A percentile compares a stretch with the other conserved stretches of the same genome.
Conservation (phyloP, 2,888 invertebrate genomes). For the Gnatocerus cornutus region DNA sequence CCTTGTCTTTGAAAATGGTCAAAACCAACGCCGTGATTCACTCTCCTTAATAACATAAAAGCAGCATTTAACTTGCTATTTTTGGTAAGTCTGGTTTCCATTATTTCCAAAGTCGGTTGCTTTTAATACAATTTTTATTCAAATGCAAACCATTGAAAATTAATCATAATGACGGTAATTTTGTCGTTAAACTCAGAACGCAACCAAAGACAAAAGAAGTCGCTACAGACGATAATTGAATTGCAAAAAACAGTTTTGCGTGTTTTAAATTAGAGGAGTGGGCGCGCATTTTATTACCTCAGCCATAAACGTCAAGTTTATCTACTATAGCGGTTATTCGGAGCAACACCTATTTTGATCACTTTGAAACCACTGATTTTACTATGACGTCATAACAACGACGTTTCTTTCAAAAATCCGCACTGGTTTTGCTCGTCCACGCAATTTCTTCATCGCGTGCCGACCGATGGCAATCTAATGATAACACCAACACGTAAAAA, state of each 20-base stretch:
- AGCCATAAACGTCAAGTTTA: background rate
- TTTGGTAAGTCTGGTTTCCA: background rate
- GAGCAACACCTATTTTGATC: too few species aligned
- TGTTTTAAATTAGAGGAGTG: background rate
- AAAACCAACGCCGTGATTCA: background rate
- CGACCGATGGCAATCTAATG: background rate
- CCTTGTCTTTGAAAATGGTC: slow-evolving; percentile 1
- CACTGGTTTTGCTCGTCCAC: background rate
- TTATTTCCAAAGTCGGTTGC: background rate
- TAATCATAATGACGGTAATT: slow-evolving; percentile 15
- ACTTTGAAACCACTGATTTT: too few species aligned
- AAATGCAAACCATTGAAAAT: slow-evolving; percentile 14
- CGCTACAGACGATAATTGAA: background rate
- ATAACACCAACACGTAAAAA: slow-evolving; percentile 8
- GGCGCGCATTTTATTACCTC: background rate
- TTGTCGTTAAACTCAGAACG: slow-evolving; percentile 2
- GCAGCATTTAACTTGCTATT: background rate
- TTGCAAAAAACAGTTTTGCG: background rate
- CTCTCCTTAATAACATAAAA: background rate
- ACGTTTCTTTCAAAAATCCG: too few species aligned
- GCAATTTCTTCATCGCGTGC: background rate
- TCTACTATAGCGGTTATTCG: background rate
- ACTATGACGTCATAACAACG: too few species aligned
- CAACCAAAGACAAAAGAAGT: background rate
- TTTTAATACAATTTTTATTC: slow-evolving; percentile 22